phyloP scores from a whole-genome alignment of 23 tunicate species.

The Ciona savignyi region DNA sequence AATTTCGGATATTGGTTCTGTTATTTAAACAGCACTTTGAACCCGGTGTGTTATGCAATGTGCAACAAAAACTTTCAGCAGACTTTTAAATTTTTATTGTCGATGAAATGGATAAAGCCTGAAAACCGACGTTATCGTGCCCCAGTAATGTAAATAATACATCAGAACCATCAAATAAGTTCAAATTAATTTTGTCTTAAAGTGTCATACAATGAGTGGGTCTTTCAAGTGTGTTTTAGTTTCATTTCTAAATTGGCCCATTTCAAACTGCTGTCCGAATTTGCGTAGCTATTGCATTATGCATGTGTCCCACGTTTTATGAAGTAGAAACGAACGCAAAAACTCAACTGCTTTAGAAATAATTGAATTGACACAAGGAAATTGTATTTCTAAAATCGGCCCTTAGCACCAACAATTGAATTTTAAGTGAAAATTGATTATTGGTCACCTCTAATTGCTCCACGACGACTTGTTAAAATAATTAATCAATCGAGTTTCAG shows the following conservation, averaged over 20 bases:
- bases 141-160: neutral
- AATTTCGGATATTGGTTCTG: constrained; percentile 91
- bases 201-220: too few relatives aligned
- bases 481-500: too few relatives aligned
- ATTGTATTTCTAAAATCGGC: neutral
- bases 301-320: neutral
- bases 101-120: constrained; percentile 42
- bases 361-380: neutral
- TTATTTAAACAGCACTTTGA: constrained; percentile 86
- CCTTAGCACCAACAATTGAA: neutral
- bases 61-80: constrained; percentile 71
- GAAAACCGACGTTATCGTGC: neutral
- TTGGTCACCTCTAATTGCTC: neutral
- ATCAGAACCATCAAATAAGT: too few relatives aligned
- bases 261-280: too few relatives aligned
- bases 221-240: too few relatives aligned
- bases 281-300: neutral
- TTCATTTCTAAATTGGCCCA: too few relatives aligned
- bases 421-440: neutral
- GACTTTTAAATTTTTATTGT: constrained; percentile 49
- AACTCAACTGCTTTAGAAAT: neutral
- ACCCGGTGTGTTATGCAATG: constrained; percentile 91
- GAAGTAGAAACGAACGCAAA: neutral
- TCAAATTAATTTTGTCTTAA: too few relatives aligned
- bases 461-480: too few relatives aligned